Conservation (phyloP, 2,113 vertebrate species). For the Odocoileus virginianus region DNA sequence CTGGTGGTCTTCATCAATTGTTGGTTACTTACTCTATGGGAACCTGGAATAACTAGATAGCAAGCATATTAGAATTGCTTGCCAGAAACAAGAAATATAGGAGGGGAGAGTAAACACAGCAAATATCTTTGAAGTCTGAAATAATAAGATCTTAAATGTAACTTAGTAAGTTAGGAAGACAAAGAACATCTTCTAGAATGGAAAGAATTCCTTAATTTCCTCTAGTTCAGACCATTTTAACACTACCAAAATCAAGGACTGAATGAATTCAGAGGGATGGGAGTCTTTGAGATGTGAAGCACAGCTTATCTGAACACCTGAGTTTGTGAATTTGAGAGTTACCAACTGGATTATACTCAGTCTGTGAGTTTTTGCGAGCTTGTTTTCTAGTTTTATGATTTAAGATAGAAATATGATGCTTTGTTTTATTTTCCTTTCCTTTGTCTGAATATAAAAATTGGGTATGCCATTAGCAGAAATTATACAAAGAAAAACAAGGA, state of each 20-base stretch:
- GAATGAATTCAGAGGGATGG: not conserved
- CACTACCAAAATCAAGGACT: not conserved
- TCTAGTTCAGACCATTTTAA: not conserved
- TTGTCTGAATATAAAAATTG: not conserved
- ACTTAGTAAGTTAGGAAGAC: not conserved
- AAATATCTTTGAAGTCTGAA: not conserved
- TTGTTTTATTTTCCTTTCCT: not conserved
- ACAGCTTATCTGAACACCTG: not conserved
- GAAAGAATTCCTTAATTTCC: not conserved
- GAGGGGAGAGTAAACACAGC: not conserved
- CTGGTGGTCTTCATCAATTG: not conserved
- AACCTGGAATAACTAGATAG: not conserved
- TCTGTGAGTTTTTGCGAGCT: not conserved
- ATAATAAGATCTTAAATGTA: not conserved
- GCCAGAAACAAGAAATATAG: not conserved
- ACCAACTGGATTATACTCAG: not conserved
- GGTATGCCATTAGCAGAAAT: not conserved
- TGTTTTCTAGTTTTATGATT: not conserved
- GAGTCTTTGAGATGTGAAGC: not conserved
- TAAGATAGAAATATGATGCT: not conserved
- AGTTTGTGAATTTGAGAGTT: not conserved
- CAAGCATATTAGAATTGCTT: not conserved
- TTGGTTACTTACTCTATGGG: not conserved
- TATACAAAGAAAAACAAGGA: not conserved
- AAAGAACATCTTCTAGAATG: not conserved